phyloP scores from a whole-genome alignment of 2,888 invertebrate species.

The Glomeris marginata region DNA sequence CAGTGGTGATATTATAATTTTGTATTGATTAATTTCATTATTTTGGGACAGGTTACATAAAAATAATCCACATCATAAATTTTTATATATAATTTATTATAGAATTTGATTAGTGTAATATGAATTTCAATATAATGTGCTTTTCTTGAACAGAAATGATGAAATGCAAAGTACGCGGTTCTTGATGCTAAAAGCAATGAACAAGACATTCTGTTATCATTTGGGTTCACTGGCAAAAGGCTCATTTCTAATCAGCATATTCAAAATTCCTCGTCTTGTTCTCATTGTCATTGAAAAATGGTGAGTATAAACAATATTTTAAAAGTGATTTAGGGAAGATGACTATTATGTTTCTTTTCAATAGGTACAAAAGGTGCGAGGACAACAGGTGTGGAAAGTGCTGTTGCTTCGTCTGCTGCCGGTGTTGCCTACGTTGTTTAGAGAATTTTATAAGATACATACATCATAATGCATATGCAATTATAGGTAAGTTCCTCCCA shows the following conservation, averaged over 20 bases:
- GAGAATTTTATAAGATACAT: conserved; percentile 83
- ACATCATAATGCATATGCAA: conserved; percentile 89
- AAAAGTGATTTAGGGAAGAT: background rate
- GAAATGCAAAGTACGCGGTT: conserved; percentile 14
- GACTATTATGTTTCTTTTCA: background rate
- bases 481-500: conserved; percentile 43
- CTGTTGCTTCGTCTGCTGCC: conserved; percentile 47
- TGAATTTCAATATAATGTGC: conserved; percentile 18
- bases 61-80: too few species aligned
- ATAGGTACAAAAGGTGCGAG: background rate
- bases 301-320: conserved; percentile 40
- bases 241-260: conserved; percentile 78
- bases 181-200: conserved; percentile 17
- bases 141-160: too few species aligned
- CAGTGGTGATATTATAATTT: too few species aligned
- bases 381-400: background rate
- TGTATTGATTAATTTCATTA: too few species aligned
- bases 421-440: conserved; percentile 77
- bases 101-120: too few species aligned
- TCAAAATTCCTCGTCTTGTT: conserved; percentile 78
- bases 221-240: conserved; percentile 91
- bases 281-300: conserved; percentile 78
- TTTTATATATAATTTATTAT: too few species aligned
- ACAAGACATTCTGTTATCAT: conserved; percentile 46
- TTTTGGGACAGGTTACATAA: too few species aligned